Conservation (phyloP, 35 echinoderm and acorn worm species). For the Ptychodera flava region DNA sequence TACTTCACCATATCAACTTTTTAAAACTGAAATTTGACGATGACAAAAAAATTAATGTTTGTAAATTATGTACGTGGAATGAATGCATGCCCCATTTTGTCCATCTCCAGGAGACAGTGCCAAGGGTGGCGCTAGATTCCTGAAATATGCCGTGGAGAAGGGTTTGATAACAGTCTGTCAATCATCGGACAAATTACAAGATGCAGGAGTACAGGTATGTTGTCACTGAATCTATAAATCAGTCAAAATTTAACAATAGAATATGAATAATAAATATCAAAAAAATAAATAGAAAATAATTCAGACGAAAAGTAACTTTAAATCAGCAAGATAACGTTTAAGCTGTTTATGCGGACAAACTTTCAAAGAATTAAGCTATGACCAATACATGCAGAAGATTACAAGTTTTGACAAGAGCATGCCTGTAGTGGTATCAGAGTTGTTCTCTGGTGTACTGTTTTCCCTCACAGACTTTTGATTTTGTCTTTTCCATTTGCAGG, state of each 20-base stretch:
- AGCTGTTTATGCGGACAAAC: too few species aligned
- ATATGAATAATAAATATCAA: background rate
- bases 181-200: background rate
- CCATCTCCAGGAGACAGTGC: background rate
- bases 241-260: background rate
- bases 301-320: background rate
- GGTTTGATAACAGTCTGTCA: background rate
- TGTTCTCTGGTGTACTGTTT: too few species aligned
- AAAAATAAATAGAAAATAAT: background rate
- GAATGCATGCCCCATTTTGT: too few species aligned
- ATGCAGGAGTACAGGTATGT: background rate
- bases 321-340: too few species aligned
- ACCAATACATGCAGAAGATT: too few species aligned
- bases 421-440: background rate
- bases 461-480: too few species aligned
- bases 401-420: too few species aligned
- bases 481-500: background rate
- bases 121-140: background rate
- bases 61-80: too few species aligned
- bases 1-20: background rate
- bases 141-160: background rate
- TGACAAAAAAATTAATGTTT: too few species aligned
- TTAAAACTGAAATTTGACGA: background rate
- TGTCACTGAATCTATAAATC: background rate
- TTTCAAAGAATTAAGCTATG: too few species aligned